phyloP scores from a whole-genome alignment of 2,888 invertebrate species.

The Philereme transversata region DNA sequence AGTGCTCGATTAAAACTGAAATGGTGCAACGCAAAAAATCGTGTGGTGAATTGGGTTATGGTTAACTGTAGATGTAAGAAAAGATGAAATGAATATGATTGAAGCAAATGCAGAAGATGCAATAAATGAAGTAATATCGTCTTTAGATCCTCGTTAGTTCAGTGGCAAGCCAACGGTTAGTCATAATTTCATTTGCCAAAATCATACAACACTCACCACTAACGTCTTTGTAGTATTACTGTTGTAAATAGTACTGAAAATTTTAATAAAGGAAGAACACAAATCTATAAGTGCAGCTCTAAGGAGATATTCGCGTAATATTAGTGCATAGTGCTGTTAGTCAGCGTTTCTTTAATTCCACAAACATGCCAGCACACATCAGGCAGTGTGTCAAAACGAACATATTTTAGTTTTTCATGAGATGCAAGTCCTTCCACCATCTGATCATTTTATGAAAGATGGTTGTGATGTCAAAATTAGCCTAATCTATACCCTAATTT shows the following conservation, averaged over 20 bases:
- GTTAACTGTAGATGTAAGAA: slow-evolving; percentile 14
- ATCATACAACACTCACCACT: slow-evolving; percentile 82
- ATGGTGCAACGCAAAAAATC: slow-evolving; percentile 30
- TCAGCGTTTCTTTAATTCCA: slow-evolving; percentile 63
- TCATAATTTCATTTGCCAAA: slow-evolving; percentile 69
- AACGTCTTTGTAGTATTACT: slow-evolving; percentile 76
- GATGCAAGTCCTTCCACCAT: slow-evolving; percentile 60
- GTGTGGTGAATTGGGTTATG: slow-evolving; percentile 19
- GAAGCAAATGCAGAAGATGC: slow-evolving; percentile 39
- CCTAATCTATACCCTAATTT: slow-evolving; percentile 45
- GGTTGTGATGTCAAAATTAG: slow-evolving; percentile 50
- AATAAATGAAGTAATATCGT: slow-evolving; percentile 26
- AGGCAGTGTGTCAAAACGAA: slow-evolving; percentile 76
- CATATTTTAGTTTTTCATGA: slow-evolving; percentile 67
- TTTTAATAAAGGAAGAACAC: slow-evolving; percentile 70
- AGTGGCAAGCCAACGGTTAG: slow-evolving; percentile 67
- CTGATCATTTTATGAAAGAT: slow-evolving; percentile 47
- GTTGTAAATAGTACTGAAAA: slow-evolving; percentile 76
- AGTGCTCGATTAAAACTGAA: slow-evolving; percentile 30
- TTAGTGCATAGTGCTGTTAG: slow-evolving; percentile 81
- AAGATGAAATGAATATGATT: slow-evolving; percentile 42
- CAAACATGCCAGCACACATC: slow-evolving; percentile 78
- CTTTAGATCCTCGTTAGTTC: slow-evolving; percentile 45
- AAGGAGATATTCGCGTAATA: slow-evolving; percentile 59
- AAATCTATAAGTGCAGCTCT: slow-evolving; percentile 74